Conservation (phyloP, 1,140 invertebrate genomes). For the Drosophila paulistorum region DNA sequence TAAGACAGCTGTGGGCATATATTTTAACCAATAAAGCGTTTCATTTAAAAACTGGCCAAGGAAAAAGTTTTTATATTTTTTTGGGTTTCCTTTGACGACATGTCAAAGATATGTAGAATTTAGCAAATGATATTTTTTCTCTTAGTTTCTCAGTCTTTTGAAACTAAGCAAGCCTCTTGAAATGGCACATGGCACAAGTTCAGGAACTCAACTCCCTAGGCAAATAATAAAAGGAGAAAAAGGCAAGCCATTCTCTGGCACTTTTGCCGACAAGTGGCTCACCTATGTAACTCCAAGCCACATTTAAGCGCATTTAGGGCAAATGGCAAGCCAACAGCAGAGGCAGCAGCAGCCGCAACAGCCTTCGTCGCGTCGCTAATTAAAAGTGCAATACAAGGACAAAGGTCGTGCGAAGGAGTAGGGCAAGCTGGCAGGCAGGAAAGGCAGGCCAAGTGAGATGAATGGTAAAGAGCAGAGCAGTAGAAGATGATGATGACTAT, state of each 20-base stretch:
- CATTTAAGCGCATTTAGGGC: slow-evolving; percentile 77
- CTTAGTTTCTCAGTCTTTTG: background rate
- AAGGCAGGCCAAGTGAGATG: slow-evolving; percentile 14
- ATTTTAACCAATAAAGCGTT: background rate
- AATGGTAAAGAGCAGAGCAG: background rate
- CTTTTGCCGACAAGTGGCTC: slow-evolving; percentile 16
- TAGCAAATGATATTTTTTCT: background rate
- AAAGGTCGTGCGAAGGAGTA: slow-evolving; percentile 32
- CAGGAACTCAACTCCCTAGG: slow-evolving; percentile 4
- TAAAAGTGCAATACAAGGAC: slow-evolving; percentile 73
- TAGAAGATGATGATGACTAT: background rate
- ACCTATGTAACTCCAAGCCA: slow-evolving; percentile 38
- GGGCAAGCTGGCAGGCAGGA: background rate
- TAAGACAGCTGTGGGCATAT: slow-evolving; percentile 54
- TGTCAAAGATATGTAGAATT: too few species aligned
- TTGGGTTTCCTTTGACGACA: too few species aligned
- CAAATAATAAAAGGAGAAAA: background rate
- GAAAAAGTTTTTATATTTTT: too few species aligned
- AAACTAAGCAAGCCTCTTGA: too few species aligned
- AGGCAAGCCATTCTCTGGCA: slow-evolving; percentile 17
- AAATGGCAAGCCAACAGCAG: slow-evolving; percentile 52
- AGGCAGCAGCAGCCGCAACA: slow-evolving; percentile 23
- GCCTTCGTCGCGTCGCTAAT: slow-evolving; percentile 67
- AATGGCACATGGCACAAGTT: slow-evolving; percentile 2
- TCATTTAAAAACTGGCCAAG: too few species aligned